Base-by-base conservation (phyloP, 2,888 invertebrate genomes). In the Trisateles emortualis region DNA sequence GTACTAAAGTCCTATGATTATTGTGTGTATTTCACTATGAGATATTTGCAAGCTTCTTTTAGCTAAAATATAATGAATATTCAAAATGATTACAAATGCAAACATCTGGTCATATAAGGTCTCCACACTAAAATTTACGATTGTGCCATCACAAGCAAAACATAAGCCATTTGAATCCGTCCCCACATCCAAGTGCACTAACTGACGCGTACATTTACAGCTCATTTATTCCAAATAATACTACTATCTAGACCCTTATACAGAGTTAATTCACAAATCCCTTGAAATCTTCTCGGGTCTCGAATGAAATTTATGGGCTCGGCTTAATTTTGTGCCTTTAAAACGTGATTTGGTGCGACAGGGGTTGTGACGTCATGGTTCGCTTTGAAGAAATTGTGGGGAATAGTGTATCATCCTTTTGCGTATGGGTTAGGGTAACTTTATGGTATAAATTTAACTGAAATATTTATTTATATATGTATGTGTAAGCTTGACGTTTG, bases 301-400 rank as follows among this genome's bases (percentile, higher is more conserved):
- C 78, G 78, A 83, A 83, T 81, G 68, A 76, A 83, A 84, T 84
- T 82, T 81, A 83, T 79, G 64, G 57, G 45, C 54, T 57, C 32
- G 62, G 69, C 65, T 72, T 76, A 77, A 73, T 74, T 76, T 72
- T 54, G 56, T 49, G 59, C 59, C 65, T 69, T 68, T 75, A 68
- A 75, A 76, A 72, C 62, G 71, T 73, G 74, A 77, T 76, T 80
- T 73, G 74, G 68, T 67, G 52, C 53, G 53, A 54, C 48, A 54
- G 32, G 48, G 55, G 32, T 45, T 52, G 41, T 53, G 57, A 59
- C 52, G 68, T 42, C 43, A 44, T 17, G 51, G 43, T 49, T 49
- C 41, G 44, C 48, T 39, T 55, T 45, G 59, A 10, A 57, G 54
- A 61, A 57, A 48, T 32, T 52, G 26, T 42, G 38, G 43, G 22